A percentile compares a stretch with the other conserved stretches of the same genome.
Conservation (phyloP, 2,888 invertebrate genomes). For the Monoplex corrugatus region DNA sequence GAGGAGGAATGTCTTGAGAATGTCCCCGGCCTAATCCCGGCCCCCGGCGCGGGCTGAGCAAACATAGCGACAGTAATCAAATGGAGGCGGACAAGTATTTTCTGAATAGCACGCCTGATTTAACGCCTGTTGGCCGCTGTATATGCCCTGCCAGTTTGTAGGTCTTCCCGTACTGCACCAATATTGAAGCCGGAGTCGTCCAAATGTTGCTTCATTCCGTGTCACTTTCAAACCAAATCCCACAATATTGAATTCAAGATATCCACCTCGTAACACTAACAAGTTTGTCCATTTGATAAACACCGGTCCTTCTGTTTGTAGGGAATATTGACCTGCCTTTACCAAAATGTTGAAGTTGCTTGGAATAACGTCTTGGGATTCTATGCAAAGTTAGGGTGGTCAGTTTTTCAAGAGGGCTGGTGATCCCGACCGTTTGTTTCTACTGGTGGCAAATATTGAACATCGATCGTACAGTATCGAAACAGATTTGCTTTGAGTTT, state of each 20-base stretch:
- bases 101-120: slow-evolving; percentile 34
- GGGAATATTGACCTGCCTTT: slow-evolving; percentile 14
- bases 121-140: slow-evolving; percentile 3
- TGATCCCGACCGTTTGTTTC: slow-evolving; percentile 29
- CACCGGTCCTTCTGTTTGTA: not conserved
- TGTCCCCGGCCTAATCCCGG: not conserved
- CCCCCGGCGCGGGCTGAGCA: slow-evolving; percentile 41
- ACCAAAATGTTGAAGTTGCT: slow-evolving; percentile 39
- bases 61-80: slow-evolving; percentile 46
- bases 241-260: slow-evolving; percentile 44
- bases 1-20: slow-evolving; percentile 5
- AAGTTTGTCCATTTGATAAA: not conserved
- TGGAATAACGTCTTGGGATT: slow-evolving; percentile 41
- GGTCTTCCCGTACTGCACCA: slow-evolving; percentile 41
- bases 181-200: slow-evolving; percentile 26
- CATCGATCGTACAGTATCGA: slow-evolving; percentile 21
- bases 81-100: slow-evolving; percentile 44
- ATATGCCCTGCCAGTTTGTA: not conserved
- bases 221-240: slow-evolving; percentile 37
- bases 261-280: not conserved
- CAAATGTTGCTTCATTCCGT: slow-evolving; percentile 38
- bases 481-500: slow-evolving; percentile 22
- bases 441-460: slow-evolving; percentile 41
- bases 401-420: slow-evolving; percentile 6
- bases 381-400: slow-evolving; percentile 19